A percentile compares a stretch with the other conserved stretches of the same genome.
phyloP scores from a whole-genome alignment of 1,140 invertebrate species.

The Thalassaphorura encarpata region DNA sequence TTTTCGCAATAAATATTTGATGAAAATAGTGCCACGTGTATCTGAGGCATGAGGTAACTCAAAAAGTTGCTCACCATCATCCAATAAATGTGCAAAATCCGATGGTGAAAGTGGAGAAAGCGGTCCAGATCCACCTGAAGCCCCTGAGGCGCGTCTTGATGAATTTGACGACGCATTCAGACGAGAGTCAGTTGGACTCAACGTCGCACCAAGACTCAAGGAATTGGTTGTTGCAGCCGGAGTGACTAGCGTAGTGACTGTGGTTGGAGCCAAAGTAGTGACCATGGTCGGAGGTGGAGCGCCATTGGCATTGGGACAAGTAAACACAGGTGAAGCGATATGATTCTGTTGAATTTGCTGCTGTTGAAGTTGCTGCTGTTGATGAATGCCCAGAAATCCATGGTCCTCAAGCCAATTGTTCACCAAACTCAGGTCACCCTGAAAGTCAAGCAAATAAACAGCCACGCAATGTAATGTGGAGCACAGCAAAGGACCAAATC shows the following conservation, averaged over 20 bases:
- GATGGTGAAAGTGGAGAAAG: conserved; percentile 21
- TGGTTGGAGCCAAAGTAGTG: too few relatives aligned
- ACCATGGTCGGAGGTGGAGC: conserved; percentile 4
- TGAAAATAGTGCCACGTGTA: neutral
- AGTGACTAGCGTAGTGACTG: too few relatives aligned
- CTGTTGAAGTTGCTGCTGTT: too few relatives aligned
- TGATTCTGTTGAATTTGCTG: too few relatives aligned
- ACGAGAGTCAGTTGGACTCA: conserved; percentile 9
- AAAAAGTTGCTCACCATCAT: conserved; percentile 11
- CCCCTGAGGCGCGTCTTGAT: conserved; percentile 25
- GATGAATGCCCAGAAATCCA: conserved; percentile 41
- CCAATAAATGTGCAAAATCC: conserved; percentile 21
- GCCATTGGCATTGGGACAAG: neutral
- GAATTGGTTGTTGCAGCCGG: conserved; percentile 22
- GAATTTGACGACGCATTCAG: conserved; percentile 19
- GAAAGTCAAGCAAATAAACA: neutral
- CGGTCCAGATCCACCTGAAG: conserved; percentile 18
- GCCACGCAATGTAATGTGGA: neutral
- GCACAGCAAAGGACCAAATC: neutral
- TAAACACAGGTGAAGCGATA: too few relatives aligned
- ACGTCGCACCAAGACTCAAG: conserved; percentile 17
- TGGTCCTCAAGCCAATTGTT: conserved; percentile 44
- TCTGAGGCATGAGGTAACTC: conserved; percentile 1
- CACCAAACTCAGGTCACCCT: conserved; percentile 41
- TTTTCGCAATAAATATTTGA: neutral